A percentile compares a stretch with the other conserved stretches of the same genome.
Evolutionary conservation across 2,888 invertebrate genomes (phyloP).

Genomic region (Cheilosia vulpina): DNA sequence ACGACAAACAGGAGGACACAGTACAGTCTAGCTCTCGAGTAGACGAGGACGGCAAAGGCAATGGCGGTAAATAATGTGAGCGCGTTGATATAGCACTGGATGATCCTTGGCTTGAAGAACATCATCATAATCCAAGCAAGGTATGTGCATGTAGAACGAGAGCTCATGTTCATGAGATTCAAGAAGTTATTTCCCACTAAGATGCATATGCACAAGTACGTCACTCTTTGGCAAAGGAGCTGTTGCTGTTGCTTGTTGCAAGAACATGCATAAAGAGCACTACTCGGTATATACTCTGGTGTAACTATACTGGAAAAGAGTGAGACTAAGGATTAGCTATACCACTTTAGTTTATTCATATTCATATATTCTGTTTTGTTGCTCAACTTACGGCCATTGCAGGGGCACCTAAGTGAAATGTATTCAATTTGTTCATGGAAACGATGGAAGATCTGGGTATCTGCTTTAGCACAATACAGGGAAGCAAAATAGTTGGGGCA

Average conservation of each 20-base stretch:
- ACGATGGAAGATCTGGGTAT: not conserved
- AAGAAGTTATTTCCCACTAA: constrained; percentile 34
- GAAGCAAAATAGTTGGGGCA: not conserved
- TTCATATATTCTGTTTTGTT: constrained; percentile 35
- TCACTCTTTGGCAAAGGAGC: constrained; percentile 11
- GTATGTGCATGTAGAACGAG: constrained; percentile 10
- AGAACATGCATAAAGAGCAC: not conserved
- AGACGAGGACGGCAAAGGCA: not conserved
- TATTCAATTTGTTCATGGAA: constrained; percentile 30
- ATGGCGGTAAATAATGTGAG: constrained; percentile 26
- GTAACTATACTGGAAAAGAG: constrained; percentile 3
- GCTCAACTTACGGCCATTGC: constrained; percentile 17
- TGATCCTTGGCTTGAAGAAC: constrained; percentile 30
- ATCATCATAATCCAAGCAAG: constrained; percentile 55
- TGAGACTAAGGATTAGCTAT: constrained; percentile 6
- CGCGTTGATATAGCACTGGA: constrained; percentile 34
- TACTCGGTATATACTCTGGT: not conserved
- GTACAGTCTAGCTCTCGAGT: not conserved
- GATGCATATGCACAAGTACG: constrained; percentile 31
- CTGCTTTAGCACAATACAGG: not conserved
- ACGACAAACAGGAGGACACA: not conserved
- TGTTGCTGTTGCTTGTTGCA: not conserved
- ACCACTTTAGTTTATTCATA: constrained; percentile 26
- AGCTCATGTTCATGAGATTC: constrained; percentile 40
- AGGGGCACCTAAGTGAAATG: constrained; percentile 23